Conservation (phyloP, 2,797 vertebrate species). For the Mastacembelus armatus region DNA sequence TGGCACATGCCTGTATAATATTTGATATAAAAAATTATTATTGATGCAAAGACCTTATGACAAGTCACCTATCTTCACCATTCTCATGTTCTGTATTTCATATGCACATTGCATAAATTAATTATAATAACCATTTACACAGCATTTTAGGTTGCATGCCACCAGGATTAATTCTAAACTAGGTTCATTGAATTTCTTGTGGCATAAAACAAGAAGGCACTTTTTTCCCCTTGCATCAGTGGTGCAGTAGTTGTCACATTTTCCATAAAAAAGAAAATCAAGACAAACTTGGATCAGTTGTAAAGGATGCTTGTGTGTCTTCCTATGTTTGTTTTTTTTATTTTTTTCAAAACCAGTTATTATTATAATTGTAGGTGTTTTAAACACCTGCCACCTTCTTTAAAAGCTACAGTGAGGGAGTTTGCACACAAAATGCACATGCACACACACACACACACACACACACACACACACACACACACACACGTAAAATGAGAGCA, state of each 20-base stretch:
- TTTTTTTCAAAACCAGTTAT: conserved; percentile 45
- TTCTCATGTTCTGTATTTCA: too few species aligned
- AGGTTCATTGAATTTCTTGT: background rate
- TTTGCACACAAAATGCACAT: conserved; percentile 78
- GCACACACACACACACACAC: background rate
- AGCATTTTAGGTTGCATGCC: background rate
- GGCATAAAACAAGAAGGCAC: background rate
- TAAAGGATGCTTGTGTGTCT: background rate
- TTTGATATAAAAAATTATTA: background rate
- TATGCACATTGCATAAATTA: background rate
- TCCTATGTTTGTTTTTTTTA: background rate
- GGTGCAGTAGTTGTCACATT: background rate
- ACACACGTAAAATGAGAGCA: conserved; percentile 44
- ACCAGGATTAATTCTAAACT: too few species aligned
- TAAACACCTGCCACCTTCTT: conserved; percentile 86
- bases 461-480: conserved; percentile 34
- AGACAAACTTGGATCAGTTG: background rate
- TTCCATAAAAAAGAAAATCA: background rate
- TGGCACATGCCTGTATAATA: conserved; percentile 6
- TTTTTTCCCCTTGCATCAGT: background rate
- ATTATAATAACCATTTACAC: too few species aligned
- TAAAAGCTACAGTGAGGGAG: conserved; percentile 84
- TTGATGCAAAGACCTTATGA: background rate
- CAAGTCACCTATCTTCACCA: conserved; percentile 2
- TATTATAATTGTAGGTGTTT: conserved; percentile 80